Evolutionary conservation across 2,113 vertebrate species (phyloP), one percentile per base, ranked within the genome.

Genomic region (Thunnus maccoyii): DNA sequence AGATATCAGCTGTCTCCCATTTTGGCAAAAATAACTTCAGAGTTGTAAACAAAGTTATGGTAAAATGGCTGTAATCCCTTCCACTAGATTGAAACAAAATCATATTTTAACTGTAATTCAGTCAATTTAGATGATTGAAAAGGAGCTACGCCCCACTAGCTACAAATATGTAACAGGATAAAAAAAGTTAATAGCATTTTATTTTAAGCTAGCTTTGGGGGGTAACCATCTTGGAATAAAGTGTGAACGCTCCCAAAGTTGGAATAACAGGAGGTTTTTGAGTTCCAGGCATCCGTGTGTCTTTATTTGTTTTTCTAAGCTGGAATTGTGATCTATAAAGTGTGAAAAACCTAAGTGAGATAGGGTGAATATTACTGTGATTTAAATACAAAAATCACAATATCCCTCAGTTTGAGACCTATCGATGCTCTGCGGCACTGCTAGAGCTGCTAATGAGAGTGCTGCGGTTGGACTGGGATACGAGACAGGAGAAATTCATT

Each of bases 401-500:
- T 22, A 11, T 57, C 30, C 15, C n/a, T 20, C 8, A 30, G 48
- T 14, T 72, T 76, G 25, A 51, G 48, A 14, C 18, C 3, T 0
- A 3, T 20, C 3, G 4, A 58, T 55, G 51, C 32, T 61, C 36
- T 65, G 65, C 60, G 30, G 6, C 25, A 15, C 44, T 16, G 36
- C 70, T n/a, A 13, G 78, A 54, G 73, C 57, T 44, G 62, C 41
- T 73, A 2, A 4, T 79, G 74, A 82, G 71, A 71, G 46, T 8
- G 44, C 80, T 81, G 60, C 71, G 51, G 83, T 58, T 54, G 2
- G 50, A 66, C 67, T 66, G 30, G 5, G 5, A 56, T n/a, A 30
- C 1, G 2, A 78, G 66, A 68, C n/a, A 4, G 56, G 14, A 69
- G 27, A 75, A 68, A 80, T 48, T 74, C 65, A 78, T 86, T 71